phyloP scores from a whole-genome alignment of 2,113 vertebrate genomes.

The Dryoscopus gambensis region DNA sequence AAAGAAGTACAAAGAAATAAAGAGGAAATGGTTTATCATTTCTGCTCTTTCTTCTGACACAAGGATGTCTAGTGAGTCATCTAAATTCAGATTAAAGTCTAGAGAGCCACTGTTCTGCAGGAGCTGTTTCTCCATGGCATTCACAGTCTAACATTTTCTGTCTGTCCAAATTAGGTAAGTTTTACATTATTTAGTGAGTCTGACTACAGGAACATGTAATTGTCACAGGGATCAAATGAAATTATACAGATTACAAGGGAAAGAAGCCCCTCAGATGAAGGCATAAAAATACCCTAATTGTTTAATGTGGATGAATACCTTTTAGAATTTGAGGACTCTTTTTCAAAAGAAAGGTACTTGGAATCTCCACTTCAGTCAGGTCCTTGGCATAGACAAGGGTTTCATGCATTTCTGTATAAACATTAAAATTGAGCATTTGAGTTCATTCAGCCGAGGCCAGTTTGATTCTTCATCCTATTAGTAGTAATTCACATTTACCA shows the following conservation, averaged over 20 bases:
- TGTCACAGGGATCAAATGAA: background rate
- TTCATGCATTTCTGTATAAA: constrained; percentile 74
- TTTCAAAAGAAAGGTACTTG: constrained; percentile 71
- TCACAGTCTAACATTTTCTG: background rate
- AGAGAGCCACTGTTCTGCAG: background rate
- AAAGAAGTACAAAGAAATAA: background rate
- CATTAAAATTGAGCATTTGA: background rate
- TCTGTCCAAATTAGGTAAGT: background rate
- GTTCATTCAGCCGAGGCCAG: background rate
- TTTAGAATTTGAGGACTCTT: constrained; percentile 75
- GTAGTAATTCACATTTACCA: background rate
- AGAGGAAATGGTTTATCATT: background rate
- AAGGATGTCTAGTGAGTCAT: background rate
- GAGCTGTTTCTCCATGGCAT: background rate
- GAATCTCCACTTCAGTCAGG: constrained; percentile 73
- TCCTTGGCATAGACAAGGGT: constrained; percentile 74
- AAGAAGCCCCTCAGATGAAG: background rate
- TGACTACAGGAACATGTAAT: background rate
- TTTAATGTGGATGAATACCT: background rate
- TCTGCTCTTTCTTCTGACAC: background rate
- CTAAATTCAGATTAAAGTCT: background rate
- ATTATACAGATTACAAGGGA: background rate
- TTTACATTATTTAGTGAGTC: background rate
- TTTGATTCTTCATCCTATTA: background rate
- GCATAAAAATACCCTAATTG: background rate